Percentiles rank a stretch among this genome's conserved stretches.
Evolutionary conservation across 1,140 invertebrate species (phyloP).

Genomic region (Stegodyphus mimosarum): DNA sequence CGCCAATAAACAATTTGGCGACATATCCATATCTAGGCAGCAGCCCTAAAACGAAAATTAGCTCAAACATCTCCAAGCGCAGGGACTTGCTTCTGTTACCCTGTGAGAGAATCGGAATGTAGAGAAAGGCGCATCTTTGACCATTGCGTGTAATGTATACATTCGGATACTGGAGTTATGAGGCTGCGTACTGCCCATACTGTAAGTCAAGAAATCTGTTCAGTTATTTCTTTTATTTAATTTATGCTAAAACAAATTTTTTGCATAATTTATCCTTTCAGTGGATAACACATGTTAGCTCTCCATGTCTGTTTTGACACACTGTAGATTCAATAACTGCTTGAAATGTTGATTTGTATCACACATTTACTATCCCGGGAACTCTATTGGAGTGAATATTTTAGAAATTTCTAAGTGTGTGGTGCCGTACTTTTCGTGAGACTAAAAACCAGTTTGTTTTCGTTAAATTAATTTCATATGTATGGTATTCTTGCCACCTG

Average conservation of each 20-base stretch:
- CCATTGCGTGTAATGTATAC: background rate
- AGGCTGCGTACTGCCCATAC: background rate
- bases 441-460: too few relatives aligned
- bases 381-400: too few relatives aligned
- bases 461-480: too few relatives aligned
- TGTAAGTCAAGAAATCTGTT: background rate
- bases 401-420: too few relatives aligned
- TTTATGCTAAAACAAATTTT: too few relatives aligned
- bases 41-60: background rate
- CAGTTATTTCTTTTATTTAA: background rate
- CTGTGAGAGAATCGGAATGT: background rate
- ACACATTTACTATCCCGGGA: too few relatives aligned
- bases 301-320: background rate
- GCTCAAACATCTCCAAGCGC: background rate
- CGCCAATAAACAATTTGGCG: background rate
- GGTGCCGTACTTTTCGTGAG: too few relatives aligned
- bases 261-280: too few relatives aligned
- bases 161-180: background rate
- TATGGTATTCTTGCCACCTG: too few relatives aligned
- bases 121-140: background rate
- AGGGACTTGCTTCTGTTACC: background rate
- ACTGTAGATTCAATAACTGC: too few relatives aligned
- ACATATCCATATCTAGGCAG: background rate
- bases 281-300: background rate
- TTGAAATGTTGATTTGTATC: too few relatives aligned